phyloP scores from a whole-genome alignment of 2,113 vertebrate genomes.

The Oriolus oriolus region DNA sequence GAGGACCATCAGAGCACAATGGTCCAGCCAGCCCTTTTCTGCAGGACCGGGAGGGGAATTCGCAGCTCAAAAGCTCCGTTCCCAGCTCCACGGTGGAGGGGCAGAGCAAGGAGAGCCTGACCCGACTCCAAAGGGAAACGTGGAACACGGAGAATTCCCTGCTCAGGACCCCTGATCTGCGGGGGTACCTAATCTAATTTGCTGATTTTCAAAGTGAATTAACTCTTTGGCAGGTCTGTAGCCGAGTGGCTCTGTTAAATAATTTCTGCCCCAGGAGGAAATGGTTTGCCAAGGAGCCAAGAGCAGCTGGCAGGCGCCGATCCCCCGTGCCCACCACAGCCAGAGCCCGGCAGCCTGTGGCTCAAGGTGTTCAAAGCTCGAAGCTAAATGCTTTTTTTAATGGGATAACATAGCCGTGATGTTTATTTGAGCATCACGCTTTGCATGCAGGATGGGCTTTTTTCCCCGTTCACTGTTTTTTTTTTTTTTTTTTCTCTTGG shows the following conservation, averaged over 20 bases:
- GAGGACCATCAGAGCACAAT: neutral
- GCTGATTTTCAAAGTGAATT: neutral
- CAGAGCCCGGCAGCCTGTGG: neutral
- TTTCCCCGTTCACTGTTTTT: neutral
- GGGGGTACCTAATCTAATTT: neutral
- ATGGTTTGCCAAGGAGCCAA: neutral
- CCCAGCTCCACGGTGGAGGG: neutral
- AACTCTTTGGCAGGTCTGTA: neutral
- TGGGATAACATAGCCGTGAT: neutral
- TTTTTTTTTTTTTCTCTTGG: neutral
- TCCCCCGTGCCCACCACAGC: neutral
- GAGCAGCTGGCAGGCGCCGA: neutral
- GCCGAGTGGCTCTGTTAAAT: neutral
- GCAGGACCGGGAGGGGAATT: neutral
- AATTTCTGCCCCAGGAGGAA: neutral
- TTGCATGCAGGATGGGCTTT: neutral
- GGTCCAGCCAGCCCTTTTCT: neutral
- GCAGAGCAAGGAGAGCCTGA: neutral
- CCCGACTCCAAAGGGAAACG: fast-evolving
- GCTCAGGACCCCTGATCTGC: neutral
- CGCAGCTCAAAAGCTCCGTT: fast-evolving
- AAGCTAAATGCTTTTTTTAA: constrained; percentile 26
- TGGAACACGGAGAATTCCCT: neutral
- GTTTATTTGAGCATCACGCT: neutral
- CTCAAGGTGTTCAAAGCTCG: neutral